Evolutionary conservation across 2,888 invertebrate genomes (phyloP).

Genomic region (Ommatoiulus sabulosus): DNA sequence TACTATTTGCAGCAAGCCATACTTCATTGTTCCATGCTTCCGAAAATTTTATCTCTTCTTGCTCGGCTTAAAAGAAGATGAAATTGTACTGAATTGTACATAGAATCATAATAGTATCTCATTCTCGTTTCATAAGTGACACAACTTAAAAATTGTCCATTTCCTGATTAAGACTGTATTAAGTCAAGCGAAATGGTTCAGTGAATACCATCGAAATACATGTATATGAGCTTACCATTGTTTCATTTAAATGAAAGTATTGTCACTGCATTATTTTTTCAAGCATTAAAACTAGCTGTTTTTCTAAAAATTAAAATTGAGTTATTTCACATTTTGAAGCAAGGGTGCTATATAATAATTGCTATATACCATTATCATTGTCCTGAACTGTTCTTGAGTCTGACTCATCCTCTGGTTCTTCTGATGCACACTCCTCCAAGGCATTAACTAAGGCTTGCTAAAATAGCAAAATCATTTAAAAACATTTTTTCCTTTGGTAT

Average conservation of each 20-base stretch:
- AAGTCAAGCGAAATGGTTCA: background rate
- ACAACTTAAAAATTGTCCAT: no score
- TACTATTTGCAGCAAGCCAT: background rate
- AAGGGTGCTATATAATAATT: background rate
- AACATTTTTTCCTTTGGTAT: background rate
- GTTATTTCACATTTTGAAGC: no score
- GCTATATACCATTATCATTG: background rate
- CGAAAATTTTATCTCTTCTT: background rate
- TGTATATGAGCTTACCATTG: no score
- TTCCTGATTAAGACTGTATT: no score
- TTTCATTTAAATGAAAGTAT: no score
- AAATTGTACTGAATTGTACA: background rate
- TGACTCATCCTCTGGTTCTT: background rate
- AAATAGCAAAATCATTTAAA: background rate
- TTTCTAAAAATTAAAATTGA: no score
- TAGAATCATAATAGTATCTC: no score
- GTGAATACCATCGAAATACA: no score
- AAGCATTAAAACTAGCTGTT: no score
- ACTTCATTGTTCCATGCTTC: background rate
- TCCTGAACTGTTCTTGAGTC: background rate
- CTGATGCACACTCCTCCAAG: background rate
- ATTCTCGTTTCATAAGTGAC: no score
- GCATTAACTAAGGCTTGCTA: constrained; percentile 9
- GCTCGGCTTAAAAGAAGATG: background rate
- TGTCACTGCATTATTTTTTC: no score